These are phyloP conservation scores for Crotalus helleri DNA, from an alignment of 2,113 vertebrate species.

Conservation along the genomic window DNA sequence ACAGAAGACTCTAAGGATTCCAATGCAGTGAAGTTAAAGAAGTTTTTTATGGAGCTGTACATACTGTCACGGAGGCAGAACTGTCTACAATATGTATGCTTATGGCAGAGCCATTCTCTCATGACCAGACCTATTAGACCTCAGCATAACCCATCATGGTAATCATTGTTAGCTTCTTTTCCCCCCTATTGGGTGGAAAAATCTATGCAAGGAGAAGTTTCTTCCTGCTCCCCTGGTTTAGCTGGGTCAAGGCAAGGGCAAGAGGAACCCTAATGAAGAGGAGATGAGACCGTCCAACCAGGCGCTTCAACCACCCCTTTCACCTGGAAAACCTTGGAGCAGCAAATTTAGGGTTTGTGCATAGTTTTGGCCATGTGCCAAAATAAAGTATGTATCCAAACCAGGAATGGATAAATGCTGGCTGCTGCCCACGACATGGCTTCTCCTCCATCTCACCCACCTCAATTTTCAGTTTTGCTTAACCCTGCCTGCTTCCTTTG, in stretches of 20 bases:
- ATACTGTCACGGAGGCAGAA: neutral
- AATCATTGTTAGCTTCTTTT: neutral
- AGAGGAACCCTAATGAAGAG: neutral
- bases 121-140: neutral
- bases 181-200: neutral
- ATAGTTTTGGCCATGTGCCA: neutral
- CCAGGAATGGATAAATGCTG: neutral
- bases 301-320: neutral
- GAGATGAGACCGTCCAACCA: neutral
- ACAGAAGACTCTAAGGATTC: neutral
- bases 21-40: neutral
- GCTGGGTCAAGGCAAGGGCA: neutral
- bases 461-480: neutral
- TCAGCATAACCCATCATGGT: neutral
- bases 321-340: neutral
- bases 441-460: neutral
- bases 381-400: neutral
- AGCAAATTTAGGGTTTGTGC: neutral
- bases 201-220: neutral
- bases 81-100: neutral
- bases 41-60: neutral
- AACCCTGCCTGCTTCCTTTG: neutral
- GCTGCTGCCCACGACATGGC: neutral
- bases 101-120: neutral
- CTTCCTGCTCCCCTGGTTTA: neutral